Percentiles rank a stretch among this genome's conserved stretches.
Conservation (phyloP, 2,797 vertebrate genomes). For the Anguilla megastoma region DNA sequence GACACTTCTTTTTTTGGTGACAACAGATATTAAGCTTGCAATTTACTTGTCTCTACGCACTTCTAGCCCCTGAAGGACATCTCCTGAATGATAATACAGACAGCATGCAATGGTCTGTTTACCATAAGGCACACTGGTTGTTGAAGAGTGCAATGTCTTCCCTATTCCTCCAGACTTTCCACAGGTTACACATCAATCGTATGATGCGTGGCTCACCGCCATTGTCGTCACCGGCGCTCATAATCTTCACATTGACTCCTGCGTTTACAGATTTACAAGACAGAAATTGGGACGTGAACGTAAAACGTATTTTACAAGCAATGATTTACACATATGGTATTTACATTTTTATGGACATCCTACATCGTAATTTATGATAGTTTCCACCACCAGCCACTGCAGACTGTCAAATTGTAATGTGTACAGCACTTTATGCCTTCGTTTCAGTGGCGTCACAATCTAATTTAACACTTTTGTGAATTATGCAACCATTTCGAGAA, state of each 20-base stretch:
- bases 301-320: not conserved
- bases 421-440: not conserved
- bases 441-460: too few relatives aligned
- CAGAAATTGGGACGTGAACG: not conserved
- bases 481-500: not conserved
- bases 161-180: not conserved
- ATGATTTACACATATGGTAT: not conserved
- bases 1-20: not conserved
- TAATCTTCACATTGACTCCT: not conserved
- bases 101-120: not conserved
- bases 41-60: not conserved
- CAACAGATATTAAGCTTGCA: not conserved
- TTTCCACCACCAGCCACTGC: not conserved
- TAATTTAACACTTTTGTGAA: not conserved
- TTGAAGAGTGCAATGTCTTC: not conserved
- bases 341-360: not conserved
- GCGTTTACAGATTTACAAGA: not conserved
- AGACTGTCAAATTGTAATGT: not conserved
- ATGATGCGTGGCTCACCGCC: not conserved
- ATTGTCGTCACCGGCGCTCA: not conserved
- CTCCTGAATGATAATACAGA: not conserved
- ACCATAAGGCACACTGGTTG: not conserved
- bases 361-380: not conserved
- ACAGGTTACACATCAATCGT: not conserved
- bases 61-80: not conserved